These are phyloP conservation scores for Hesperia comma DNA, from an alignment of 2,888 invertebrate genomes.

Conservation along the genomic window DNA sequence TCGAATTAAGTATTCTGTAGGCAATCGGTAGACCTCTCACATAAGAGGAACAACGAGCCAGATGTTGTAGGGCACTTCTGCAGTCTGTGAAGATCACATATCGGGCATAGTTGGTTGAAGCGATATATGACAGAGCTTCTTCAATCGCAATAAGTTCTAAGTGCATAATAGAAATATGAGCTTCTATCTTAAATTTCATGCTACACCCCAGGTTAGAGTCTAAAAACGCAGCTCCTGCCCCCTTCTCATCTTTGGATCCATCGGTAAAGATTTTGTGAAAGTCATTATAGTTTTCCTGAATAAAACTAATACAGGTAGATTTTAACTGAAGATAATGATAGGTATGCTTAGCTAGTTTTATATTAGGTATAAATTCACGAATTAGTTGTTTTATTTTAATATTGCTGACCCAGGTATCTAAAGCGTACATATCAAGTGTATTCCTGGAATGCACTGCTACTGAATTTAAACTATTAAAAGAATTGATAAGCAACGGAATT, in stretches of 20 bases:
- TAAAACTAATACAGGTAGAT: no score
- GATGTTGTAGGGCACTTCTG: conserved; percentile 30
- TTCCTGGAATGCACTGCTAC: no score
- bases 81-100: conserved; percentile 38
- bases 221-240: conserved; percentile 23
- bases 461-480: not conserved
- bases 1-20: conserved; percentile 36
- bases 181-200: conserved; percentile 32
- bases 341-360: no score
- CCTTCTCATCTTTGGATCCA: conserved; percentile 22
- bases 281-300: no score
- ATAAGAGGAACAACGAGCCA: conserved; percentile 39
- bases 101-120: conserved; percentile 4
- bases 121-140: conserved; percentile 36
- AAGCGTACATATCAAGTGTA: no score
- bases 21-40: conserved; percentile 40
- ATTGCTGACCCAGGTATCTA: no score
- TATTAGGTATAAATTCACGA: no score
- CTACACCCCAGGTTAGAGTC: conserved; percentile 14
- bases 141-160: conserved; percentile 36
- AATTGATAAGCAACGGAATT: conserved; percentile 21
- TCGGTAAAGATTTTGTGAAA: no score
- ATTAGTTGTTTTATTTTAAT: no score
- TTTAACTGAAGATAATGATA: no score
- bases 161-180: conserved; percentile 38